Conservation (phyloP, 1,140 invertebrate genomes). For the Ditylenchus dipsaci region DNA sequence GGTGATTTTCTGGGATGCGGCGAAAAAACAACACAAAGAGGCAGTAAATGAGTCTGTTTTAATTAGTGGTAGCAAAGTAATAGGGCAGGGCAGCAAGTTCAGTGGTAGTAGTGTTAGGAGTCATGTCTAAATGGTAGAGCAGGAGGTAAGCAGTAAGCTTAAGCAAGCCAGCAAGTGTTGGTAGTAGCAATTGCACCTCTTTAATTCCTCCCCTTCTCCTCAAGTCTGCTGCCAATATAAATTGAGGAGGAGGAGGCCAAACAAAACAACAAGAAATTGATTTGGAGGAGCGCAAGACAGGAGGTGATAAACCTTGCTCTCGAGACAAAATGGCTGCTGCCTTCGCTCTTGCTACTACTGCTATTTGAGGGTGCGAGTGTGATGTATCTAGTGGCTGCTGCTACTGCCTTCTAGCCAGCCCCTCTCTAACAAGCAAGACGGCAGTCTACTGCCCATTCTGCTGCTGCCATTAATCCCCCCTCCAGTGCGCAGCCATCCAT, state of each 20-base stretch:
- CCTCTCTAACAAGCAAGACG: neutral
- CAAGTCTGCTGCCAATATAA: constrained; percentile 1
- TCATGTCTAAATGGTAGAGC: neutral
- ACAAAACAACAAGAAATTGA: neutral
- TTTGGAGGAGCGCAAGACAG: neutral
- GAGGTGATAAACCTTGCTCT: neutral
- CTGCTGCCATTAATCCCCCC: too few species aligned
- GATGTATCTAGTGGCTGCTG: neutral
- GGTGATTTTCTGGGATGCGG: too few species aligned
- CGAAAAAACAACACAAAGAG: too few species aligned
- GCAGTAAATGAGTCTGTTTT: too few species aligned
- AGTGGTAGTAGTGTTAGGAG: neutral
- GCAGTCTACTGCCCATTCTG: too few species aligned
- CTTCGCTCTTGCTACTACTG: too few species aligned
- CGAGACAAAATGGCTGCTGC: too few species aligned
- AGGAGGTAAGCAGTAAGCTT: neutral
- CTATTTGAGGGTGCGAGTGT: neutral
- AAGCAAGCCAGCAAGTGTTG: neutral
- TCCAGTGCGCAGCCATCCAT: too few species aligned
- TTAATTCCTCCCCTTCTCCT: constrained; percentile 1
- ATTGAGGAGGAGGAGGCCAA: neutral
- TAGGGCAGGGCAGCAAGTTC: neutral
- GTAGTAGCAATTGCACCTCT: neutral
- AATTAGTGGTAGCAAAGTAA: too few species aligned
- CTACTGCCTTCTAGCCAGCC: neutral